These are phyloP conservation scores for Drosophila insularis DNA, from an alignment of 1,140 invertebrate species.

Conservation along the genomic window DNA sequence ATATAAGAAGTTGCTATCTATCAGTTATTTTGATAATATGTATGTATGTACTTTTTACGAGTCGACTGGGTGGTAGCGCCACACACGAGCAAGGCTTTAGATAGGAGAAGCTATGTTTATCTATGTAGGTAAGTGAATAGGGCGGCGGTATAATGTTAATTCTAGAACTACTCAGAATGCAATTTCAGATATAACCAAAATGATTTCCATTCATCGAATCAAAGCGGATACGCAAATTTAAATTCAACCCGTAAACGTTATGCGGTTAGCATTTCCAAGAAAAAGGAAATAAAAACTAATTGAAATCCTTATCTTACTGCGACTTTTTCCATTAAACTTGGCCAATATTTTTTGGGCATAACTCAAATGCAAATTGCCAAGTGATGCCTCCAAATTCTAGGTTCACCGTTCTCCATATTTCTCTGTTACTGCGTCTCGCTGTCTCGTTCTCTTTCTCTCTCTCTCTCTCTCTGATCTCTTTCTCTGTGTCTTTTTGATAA, in stretches of 20 bases:
- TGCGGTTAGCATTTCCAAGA: not conserved
- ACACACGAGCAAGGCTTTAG: not conserved
- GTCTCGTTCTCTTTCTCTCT: not conserved
- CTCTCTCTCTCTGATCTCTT: not conserved
- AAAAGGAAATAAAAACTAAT: not conserved
- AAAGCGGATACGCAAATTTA: not conserved
- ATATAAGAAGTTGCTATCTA: not conserved
- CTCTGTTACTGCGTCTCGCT: not conserved
- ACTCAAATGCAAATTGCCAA: constrained; percentile 3
- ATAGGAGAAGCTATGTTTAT: not conserved
- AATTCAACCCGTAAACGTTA: not conserved
- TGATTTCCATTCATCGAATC: not conserved
- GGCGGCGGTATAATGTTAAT: not conserved
- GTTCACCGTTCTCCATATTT: not conserved
- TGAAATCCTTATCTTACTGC: not conserved
- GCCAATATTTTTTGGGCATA: constrained; percentile 1
- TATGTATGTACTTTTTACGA: not conserved
- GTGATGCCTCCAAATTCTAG: not conserved
- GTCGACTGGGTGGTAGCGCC: not conserved
- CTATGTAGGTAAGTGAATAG: not conserved
- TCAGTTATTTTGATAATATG: not conserved
- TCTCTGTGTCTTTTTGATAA: constrained; percentile 36
- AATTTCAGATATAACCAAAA: not conserved
- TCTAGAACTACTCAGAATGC: not conserved
- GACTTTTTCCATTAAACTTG: constrained; percentile 1